phyloP scores from a whole-genome alignment of 2,888 invertebrate species.

The Sphaeridia pumilis region DNA sequence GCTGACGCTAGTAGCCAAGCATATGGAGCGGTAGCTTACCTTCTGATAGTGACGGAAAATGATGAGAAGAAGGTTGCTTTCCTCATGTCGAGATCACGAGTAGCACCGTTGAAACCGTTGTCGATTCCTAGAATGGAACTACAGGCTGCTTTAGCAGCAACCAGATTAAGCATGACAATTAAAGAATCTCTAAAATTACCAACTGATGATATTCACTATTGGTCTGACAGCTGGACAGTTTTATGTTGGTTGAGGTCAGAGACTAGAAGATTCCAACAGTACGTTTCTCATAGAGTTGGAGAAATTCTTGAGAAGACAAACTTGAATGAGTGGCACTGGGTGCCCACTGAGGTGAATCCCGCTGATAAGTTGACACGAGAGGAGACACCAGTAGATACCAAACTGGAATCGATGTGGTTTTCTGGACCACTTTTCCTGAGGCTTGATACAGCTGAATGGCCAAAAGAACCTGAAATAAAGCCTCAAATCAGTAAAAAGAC shows the following conservation, averaged over 20 bases:
- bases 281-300: constrained; percentile 24
- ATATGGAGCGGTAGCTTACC: constrained; percentile 10
- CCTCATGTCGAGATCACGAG: neutral
- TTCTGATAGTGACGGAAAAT: neutral
- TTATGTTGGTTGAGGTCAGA: constrained; percentile 21
- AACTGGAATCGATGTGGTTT: constrained; percentile 18
- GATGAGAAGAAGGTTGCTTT: neutral
- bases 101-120: constrained; percentile 4
- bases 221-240: constrained; percentile 23
- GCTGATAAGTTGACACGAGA: constrained; percentile 25
- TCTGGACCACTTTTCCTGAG: constrained; percentile 24
- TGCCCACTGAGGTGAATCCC: constrained; percentile 20
- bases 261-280: constrained; percentile 15
- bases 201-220: constrained; percentile 8
- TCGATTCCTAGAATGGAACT: constrained; percentile 21
- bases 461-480: constrained; percentile 6
- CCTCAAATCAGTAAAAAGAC: neutral
- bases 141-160: constrained; percentile 18
- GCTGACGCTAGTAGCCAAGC: constrained; percentile 16
- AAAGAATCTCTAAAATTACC: constrained; percentile 1
- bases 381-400: neutral
- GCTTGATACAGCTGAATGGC: constrained; percentile 10
- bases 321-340: constrained; percentile 18
- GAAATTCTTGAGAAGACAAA: constrained; percentile 22
- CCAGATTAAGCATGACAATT: constrained; percentile 5